Base-by-base conservation (phyloP, 1,140 invertebrate species). In the Acromyrmex heyeri region DNA sequence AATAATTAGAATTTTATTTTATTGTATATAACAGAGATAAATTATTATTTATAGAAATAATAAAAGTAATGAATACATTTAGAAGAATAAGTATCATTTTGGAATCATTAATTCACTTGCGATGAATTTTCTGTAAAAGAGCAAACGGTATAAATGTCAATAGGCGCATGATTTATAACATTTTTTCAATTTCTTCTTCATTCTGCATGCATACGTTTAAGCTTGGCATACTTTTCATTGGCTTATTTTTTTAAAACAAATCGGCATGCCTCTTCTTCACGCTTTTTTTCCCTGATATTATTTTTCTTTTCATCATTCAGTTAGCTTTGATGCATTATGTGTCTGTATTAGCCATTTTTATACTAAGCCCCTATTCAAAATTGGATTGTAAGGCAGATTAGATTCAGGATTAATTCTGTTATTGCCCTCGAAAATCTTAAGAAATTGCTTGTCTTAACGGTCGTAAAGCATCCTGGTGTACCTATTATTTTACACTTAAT, bases 51-150 rank as follows among this genome's bases (percentile, higher is more conserved):
- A 81, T 34, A 12, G 21, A 55, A 69, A 59, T 75, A 44, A 55
- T 55, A 55, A 55, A n/a, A 55, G 18, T 55, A 55, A 65, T 27
- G 27, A 48, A 18, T 24, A 44, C 4, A 21, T 75, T 30, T 61
- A 30, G 30, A 62, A 14, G 18, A 62, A 38, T 14, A 12, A 38
- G 0, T 16, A 64, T 34, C 7, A 38, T 61, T 8, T 38, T 1
- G 30, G 14, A 76, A 2, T 16, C 6, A 24, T 59, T 61, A 61
- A 48, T 61, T 48, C 3, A 0, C 1, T 59, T 61, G 14, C 59
- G 82, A 89, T 91, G 90, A 92, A 92, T 92, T 77, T 86, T 92
- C 91, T 65, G 91, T 92, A 88, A 89, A 86, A 87, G 82, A n/a
- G 78, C 81, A 86, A 88, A 85, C 83, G 87, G 81, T 85, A 82